A percentile compares a stretch with the other conserved stretches of the same genome.
phyloP scores from a whole-genome alignment of 2,113 vertebrate genomes.

The Chlorodrepanis virens region DNA sequence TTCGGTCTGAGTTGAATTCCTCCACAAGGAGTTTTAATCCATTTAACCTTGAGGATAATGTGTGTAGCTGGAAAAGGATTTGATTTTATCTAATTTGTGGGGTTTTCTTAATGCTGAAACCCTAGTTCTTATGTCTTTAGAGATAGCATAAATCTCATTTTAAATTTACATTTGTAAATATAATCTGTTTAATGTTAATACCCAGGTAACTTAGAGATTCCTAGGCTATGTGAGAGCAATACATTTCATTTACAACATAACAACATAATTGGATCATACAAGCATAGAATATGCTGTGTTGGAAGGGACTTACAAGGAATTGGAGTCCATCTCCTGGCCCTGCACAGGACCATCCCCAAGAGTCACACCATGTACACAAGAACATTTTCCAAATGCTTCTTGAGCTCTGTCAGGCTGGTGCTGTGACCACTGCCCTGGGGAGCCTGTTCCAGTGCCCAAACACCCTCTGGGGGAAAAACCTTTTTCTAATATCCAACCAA shows the following conservation, averaged over 20 bases:
- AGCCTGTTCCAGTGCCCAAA: background rate
- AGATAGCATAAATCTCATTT: background rate
- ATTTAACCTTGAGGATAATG: background rate
- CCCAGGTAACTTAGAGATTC: background rate
- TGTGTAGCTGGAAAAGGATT: background rate
- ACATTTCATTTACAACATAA: background rate
- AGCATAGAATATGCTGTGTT: background rate
- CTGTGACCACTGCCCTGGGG: background rate
- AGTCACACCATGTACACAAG: background rate
- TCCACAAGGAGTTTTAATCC: background rate
- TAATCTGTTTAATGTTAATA: background rate
- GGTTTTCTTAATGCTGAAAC: background rate
- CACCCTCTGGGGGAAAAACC: accelerated
- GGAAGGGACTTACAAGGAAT: background rate
- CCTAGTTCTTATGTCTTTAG: background rate
- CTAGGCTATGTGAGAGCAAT: background rate
- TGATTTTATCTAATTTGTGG: background rate
- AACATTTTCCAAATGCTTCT: accelerated
- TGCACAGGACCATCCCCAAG: background rate
- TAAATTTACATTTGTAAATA: background rate
- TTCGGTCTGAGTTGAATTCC: background rate
- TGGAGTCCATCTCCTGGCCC: background rate
- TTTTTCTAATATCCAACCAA: accelerated
- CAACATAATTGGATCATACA: background rate
- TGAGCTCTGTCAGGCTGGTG: background rate